A percentile compares a stretch with the other conserved stretches of the same genome.
Evolutionary conservation across 2,888 invertebrate species (phyloP).

Genomic region (Drosophila quasianomalipes): DNA sequence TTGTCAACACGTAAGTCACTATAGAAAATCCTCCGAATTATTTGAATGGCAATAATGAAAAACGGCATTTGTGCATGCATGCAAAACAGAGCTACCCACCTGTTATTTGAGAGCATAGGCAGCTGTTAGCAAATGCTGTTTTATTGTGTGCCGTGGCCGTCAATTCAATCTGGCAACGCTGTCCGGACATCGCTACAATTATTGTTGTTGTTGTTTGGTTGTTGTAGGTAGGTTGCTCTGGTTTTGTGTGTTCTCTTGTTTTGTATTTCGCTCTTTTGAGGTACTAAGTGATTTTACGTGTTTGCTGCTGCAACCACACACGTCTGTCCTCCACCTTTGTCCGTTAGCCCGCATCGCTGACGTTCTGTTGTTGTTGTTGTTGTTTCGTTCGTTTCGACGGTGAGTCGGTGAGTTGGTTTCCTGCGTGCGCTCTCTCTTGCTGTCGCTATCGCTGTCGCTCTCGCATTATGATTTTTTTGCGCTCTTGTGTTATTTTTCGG

Average conservation of each 20-base stretch:
- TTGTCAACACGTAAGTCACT: conserved; percentile 46
- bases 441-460: conserved; percentile 22
- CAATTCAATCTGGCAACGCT: conserved; percentile 76
- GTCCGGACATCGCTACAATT: conserved; percentile 24
- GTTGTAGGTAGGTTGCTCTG: conserved; percentile 40
- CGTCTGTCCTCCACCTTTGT: conserved; percentile 40
- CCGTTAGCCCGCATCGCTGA: conserved; percentile 25
- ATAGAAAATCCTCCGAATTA: conserved; percentile 3
- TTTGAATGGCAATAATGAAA: conserved; percentile 14
- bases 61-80: conserved; percentile 23
- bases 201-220: conserved; percentile 19
- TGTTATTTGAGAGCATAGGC: conserved; percentile 56
- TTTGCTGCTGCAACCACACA: conserved; percentile 80
- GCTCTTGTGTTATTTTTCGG: conserved; percentile 67
- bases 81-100: conserved; percentile 70
- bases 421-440: conserved; percentile 43
- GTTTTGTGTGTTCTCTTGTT: conserved; percentile 37
- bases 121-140: conserved; percentile 27
- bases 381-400: conserved; percentile 24
- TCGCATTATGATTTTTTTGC: conserved; percentile 53
- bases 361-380: conserved; percentile 34
- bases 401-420: conserved; percentile 14
- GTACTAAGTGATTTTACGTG: conserved; percentile 83
- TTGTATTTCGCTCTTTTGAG: conserved; percentile 58
- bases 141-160: conserved; percentile 35